A percentile compares a stretch with the other conserved stretches of the same genome.
Evolutionary conservation across 2,797 vertebrate genomes (phyloP).

Genomic region (Paramormyrops hopkinsi): DNA sequence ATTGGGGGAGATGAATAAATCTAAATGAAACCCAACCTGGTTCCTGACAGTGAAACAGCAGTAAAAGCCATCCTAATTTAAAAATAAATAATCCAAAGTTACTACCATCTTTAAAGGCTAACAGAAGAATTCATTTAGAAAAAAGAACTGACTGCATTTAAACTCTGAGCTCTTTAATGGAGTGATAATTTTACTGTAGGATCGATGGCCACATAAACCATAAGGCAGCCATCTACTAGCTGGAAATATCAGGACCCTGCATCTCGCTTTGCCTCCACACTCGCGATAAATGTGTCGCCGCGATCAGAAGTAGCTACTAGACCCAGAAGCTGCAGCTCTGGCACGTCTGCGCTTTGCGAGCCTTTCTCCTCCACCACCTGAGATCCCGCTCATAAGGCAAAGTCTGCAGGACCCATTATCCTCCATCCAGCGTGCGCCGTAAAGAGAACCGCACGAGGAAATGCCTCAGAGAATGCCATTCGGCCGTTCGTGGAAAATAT

Average conservation of each 20-base stretch:
- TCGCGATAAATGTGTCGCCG: neutral
- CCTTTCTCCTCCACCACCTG: slow-evolving; percentile 42
- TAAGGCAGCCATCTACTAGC: slow-evolving; percentile 30
- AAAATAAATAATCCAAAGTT: neutral
- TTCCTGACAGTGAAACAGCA: neutral
- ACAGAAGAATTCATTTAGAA: neutral
- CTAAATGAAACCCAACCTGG: neutral
- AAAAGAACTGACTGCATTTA: neutral
- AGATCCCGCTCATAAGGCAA: slow-evolving; percentile 47
- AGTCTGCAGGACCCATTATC: slow-evolving; percentile 46
- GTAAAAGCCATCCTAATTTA: neutral
- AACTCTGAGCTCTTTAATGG: neutral
- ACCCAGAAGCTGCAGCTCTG: neutral
- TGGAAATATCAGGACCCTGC: slow-evolving; percentile 30
- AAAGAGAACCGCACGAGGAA: slow-evolving; percentile 28
- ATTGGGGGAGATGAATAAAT: neutral
- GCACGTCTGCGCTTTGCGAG: neutral
- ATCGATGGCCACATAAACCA: slow-evolving; percentile 33
- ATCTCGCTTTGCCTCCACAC: neutral
- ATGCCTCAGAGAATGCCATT: slow-evolving; percentile 12
- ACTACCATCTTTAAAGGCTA: neutral
- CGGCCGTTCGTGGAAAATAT: neutral
- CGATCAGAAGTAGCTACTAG: neutral
- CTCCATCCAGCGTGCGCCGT: slow-evolving; percentile 37
- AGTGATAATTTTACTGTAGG: slow-evolving; percentile 35